Evolutionary conservation across 2,888 invertebrate species (phyloP).

Genomic region (Toxonevra muliebris): DNA sequence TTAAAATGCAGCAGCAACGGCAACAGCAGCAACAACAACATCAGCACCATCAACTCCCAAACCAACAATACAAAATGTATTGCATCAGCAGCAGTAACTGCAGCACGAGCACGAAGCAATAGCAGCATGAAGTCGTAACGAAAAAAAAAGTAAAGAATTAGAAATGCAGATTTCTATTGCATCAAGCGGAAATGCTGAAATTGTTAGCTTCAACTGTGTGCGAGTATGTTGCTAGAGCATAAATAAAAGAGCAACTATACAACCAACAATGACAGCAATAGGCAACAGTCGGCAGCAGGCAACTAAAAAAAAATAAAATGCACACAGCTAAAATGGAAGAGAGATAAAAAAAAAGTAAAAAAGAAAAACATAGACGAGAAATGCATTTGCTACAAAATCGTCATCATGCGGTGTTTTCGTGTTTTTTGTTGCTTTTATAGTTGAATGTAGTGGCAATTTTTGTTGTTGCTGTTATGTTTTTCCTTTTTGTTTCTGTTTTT

Average conservation of each 20-base stretch:
- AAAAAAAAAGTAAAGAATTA: conserved; percentile 1
- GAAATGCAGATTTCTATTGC: conserved; percentile 27
- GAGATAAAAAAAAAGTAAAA: background rate
- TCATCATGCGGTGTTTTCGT: conserved; percentile 1
- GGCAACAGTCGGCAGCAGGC: no score
- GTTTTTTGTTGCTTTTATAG: background rate
- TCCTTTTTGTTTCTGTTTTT: background rate
- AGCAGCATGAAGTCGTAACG: background rate
- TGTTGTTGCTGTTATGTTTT: conserved; percentile 14
- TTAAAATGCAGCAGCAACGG: conserved; percentile 17
- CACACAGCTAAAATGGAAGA: background rate
- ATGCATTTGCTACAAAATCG: no score
- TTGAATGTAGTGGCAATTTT: conserved; percentile 15
- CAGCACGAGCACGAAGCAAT: background rate
- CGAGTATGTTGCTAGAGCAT: no score
- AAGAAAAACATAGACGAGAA: no score
- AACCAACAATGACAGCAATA: no score
- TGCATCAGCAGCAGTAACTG: background rate
- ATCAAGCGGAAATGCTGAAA: conserved; percentile 21
- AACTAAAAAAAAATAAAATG: conserved; percentile 4
- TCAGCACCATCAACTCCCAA: conserved; percentile 7
- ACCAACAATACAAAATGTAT: conserved; percentile 5
- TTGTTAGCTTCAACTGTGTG: no score
- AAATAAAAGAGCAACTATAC: no score
- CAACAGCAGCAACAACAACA: conserved; percentile 6